phyloP scores from a whole-genome alignment of 2,113 vertebrate species.

The Probosciger aterrimus region DNA sequence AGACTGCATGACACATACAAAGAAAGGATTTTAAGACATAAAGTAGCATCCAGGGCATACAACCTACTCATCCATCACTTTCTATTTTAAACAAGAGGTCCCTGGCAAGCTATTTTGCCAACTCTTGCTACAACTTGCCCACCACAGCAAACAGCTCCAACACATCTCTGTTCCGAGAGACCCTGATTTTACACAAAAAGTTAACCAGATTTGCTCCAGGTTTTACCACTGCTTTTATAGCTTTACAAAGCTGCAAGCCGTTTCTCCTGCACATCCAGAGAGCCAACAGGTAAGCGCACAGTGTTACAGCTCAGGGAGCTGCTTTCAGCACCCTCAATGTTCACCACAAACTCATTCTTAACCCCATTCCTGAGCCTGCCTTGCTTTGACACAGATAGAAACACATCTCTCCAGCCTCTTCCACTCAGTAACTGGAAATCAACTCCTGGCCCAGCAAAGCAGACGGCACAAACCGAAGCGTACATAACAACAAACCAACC shows the following conservation, averaged over 20 bases:
- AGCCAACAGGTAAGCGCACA: accelerated
- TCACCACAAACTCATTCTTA: background rate
- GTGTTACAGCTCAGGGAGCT: accelerated
- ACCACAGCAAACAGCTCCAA: background rate
- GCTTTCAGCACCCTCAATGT: background rate
- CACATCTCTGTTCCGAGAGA: accelerated
- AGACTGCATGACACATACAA: background rate
- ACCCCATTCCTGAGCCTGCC: background rate
- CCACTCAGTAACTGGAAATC: background rate
- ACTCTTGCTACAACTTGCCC: background rate
- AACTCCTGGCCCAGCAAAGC: background rate
- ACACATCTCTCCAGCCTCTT: background rate
- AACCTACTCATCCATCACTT: background rate
- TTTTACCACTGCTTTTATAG: background rate
- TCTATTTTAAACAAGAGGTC: background rate
- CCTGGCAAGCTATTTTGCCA: background rate
- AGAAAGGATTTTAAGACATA: background rate
- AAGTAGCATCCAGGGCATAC: accelerated
- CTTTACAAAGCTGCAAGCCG: background rate
- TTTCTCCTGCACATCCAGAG: accelerated
- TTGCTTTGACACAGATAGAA: background rate
- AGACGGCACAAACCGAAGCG: background rate
- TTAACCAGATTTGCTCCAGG: background rate
- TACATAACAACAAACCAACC: background rate
- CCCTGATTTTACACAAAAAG: background rate